Base-by-base conservation (phyloP, 2,797 vertebrate genomes). In the Carapus acus region DNA sequence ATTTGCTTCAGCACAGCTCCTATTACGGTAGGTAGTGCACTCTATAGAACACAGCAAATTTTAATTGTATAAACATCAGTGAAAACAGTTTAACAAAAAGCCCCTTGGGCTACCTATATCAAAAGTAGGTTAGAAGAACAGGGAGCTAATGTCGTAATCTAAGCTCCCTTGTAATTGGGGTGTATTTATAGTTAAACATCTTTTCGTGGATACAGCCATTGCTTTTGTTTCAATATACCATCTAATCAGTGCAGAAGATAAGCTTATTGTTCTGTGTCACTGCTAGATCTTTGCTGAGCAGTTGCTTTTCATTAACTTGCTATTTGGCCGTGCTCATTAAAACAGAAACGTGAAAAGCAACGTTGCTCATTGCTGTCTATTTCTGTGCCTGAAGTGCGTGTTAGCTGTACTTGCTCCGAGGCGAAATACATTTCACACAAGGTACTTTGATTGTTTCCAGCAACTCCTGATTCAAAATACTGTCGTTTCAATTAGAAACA, bases 1-100 rank as follows among this genome's bases (percentile, higher is more conserved):
- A 97, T 99, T 71, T 72, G 87, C 74, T 99, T 99, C 80, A 99
- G 94, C 86, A 88, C 88, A 40, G 85, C 91, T 65, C 89, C 94
- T 12, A 99, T 99, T 75, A 98, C 89, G 83, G 96, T 99, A 90
- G 90, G 89, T 72, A 18, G 39, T 43, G 41, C 47, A 18, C 31
- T 43, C 38, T 58, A 56, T 38, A 59, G 65, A 70, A 56, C 20
- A 16, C 24, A 27, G 23, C 19, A 70, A 54, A 53, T 43, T 34
- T 38, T 67, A 59, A 67, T 53, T 59, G 58, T 67, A 54, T 59
- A 62, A 65, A 71, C 61, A 53, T 54, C n/a, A 57, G 17, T 49
- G 23, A 70, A 61, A 43, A 56, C 52, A 66, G 62, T 66, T 44
- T 38, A 55, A 48, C 50, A 75, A 46, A 44, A 71, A 76, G 65